These are phyloP conservation scores for Megaptera novaeangliae DNA, from an alignment of 2,113 vertebrate species.

Conservation along the genomic window DNA sequence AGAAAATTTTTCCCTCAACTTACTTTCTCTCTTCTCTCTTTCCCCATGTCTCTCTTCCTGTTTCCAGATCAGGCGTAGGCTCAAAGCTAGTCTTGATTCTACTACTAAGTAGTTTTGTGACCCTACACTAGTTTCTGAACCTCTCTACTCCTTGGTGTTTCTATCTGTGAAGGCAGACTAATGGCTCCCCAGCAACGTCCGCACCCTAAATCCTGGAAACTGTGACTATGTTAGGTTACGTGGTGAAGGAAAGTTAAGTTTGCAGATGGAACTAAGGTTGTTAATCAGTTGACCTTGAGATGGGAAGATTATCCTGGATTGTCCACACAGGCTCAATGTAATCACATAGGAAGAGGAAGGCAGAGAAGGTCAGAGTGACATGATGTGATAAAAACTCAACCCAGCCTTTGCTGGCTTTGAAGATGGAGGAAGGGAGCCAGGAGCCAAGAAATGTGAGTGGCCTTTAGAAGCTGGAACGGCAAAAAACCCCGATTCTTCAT, in stretches of 20 bases:
- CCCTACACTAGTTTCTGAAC: neutral
- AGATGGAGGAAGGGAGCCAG: neutral
- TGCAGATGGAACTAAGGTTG: neutral
- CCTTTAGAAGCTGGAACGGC: neutral
- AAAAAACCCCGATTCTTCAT: neutral
- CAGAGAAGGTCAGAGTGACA: neutral
- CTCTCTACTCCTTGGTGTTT: neutral
- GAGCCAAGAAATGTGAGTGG: neutral
- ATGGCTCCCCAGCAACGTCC: neutral
- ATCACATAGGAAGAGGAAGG: neutral
- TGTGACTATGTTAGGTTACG: neutral
- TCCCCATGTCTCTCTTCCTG: neutral
- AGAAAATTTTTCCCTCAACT: neutral
- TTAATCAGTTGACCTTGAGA: neutral
- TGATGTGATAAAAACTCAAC: neutral
- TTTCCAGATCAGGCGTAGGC: neutral
- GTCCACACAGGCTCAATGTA: neutral
- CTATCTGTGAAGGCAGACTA: neutral
- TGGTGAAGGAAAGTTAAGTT: neutral
- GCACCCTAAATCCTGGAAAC: neutral
- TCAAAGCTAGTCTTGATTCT: neutral
- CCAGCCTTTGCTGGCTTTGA: neutral
- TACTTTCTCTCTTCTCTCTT: neutral
- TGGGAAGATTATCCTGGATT: neutral
- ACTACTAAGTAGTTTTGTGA: neutral